Evolutionary conservation across 2,797 vertebrate genomes (phyloP).

Genomic region (Falco concolor): DNA sequence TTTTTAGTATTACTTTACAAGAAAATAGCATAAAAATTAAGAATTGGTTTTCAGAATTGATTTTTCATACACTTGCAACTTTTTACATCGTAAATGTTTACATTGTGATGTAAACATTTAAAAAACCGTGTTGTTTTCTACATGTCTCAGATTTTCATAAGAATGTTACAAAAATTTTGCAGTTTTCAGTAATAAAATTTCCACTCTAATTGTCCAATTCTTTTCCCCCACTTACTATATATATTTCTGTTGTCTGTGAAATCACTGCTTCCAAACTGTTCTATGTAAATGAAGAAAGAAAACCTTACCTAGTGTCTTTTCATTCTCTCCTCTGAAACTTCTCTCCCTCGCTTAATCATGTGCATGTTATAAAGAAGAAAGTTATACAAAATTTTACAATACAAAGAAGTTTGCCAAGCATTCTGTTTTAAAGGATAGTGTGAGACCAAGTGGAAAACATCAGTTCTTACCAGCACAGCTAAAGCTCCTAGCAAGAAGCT

Average conservation of each 20-base stretch:
- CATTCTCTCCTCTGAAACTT: not conserved
- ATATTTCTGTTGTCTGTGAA: not conserved
- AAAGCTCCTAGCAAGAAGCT: not conserved
- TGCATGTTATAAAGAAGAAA: not conserved
- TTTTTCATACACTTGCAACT: not conserved
- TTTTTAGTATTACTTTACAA: not conserved
- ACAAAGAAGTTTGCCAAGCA: not conserved
- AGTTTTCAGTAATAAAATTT: not conserved
- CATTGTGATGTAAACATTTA: not conserved
- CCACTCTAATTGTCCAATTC: not conserved
- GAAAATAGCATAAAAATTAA: not conserved
- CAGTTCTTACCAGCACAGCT: not conserved
- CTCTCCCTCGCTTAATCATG: not conserved
- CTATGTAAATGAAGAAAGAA: not conserved
- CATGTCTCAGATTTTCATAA: not conserved
- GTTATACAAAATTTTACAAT: not conserved
- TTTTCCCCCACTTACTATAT: not conserved
- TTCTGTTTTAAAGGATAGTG: not conserved
- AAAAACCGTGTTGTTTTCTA: not conserved
- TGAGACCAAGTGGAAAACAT: not conserved
- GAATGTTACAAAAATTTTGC: not conserved
- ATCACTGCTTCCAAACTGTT: not conserved
- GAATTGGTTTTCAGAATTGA: not conserved
- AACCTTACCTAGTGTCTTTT: not conserved
- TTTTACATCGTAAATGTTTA: not conserved